Base-by-base conservation (phyloP, 2,797 vertebrate species). In the Yasuhikotakia modesta region DNA sequence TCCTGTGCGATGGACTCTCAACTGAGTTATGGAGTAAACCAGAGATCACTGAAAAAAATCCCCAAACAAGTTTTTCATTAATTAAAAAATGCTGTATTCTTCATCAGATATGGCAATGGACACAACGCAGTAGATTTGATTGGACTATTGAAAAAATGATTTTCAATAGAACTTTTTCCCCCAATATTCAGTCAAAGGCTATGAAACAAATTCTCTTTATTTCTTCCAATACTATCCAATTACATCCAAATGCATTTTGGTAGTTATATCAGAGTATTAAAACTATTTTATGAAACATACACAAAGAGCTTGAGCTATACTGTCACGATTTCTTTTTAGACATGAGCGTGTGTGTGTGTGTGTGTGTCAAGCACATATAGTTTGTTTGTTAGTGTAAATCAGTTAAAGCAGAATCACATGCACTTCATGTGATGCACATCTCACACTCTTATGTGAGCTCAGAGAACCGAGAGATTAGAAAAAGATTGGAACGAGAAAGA, bases 371-470 rank as follows among this genome's bases (percentile, higher is more conserved):
- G 39, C 55, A 7, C 58, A 32, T 32, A 39, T 21, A 21, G n/a
- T 21, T 6, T 21, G 27, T 43, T 27, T 60, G 4, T 58, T 10
- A 22, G 14, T 1, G 12, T 50, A 27, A 45, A 65, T 35, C 21
- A 10, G n/a, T 43, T n/a, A 53, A 63, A 70, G 43, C 16, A 65
- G 66, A 1, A 6, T 70, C 81, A 79, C 76, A 71, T 75, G 81
- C 21, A n/a, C 30, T 70, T 76, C 76, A 76, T 79, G 76, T 76
- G 81, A 70, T 61, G 30, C 60, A 45, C 68, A 65, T 63, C 16
- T 75, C 72, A 66, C 24, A 57, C 35, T 27, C 71, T 78, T 45
- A 69, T 53, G 27, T 58, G 60, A 70, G 60, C 45, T 58, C 35
- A 67, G 61, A 60, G 46, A 68, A 79, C 39, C 53, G 32, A 39